phyloP scores from a whole-genome alignment of 2,888 invertebrate genomes.

The Nomada fabriciana region DNA sequence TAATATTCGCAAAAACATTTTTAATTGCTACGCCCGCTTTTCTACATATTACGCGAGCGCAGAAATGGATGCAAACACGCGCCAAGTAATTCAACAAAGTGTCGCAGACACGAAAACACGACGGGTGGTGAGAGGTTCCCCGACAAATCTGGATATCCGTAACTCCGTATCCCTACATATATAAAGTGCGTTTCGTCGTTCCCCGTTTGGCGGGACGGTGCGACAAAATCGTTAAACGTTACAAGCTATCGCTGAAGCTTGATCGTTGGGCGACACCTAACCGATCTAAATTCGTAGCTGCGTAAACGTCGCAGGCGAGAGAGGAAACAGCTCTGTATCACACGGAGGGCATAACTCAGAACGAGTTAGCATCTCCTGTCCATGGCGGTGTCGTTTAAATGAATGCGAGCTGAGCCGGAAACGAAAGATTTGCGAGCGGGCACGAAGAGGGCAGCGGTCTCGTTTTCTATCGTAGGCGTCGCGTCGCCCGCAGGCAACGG shows the following conservation, averaged over 20 bases:
- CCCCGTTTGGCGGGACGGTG: neutral
- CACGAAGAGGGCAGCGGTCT: conserved; percentile 5
- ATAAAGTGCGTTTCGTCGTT: neutral
- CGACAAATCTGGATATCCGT: too few species aligned
- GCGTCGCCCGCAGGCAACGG: neutral
- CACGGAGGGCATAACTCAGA: conserved; percentile 32
- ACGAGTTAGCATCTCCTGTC: conserved; percentile 24
- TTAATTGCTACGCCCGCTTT: too few species aligned
- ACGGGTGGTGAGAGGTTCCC: too few species aligned
- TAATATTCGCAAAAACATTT: too few species aligned
- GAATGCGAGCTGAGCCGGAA: conserved; percentile 62
- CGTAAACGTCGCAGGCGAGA: neutral
- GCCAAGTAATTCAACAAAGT: too few species aligned
- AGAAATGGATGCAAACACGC: too few species aligned
- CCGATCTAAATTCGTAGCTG: conserved; percentile 1
- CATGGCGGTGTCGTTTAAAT: conserved; percentile 31
- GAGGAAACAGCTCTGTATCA: conserved; percentile 7
- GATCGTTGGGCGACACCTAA: conserved; percentile 2
- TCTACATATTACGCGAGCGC: too few species aligned
- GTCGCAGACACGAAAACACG: too few species aligned
- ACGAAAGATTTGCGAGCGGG: conserved; percentile 66
- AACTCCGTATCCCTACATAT: too few species aligned
- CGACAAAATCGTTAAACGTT: neutral
- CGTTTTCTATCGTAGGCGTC: conserved; percentile 50
- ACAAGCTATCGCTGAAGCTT: neutral